A percentile compares a stretch with the other conserved stretches of the same genome.
Conservation (phyloP, 2,888 invertebrate species). For the Abrostola tripartita region DNA sequence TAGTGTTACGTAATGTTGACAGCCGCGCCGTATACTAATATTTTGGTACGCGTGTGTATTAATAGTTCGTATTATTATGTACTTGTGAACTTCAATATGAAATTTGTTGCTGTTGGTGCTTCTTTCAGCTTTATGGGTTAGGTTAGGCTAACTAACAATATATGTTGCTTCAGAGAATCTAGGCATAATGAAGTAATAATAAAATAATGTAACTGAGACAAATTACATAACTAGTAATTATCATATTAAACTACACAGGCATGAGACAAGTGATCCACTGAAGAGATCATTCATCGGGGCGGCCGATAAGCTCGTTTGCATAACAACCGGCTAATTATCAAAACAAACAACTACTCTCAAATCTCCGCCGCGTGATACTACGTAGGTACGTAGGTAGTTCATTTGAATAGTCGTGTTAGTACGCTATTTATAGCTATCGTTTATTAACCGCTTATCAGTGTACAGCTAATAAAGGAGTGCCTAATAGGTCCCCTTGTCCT, state of each 20-base stretch:
- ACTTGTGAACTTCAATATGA: too few relatives aligned
- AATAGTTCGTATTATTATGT: not conserved
- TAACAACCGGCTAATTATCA: not conserved
- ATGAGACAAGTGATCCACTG: not conserved
- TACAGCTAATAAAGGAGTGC: not conserved
- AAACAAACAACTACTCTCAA: not conserved
- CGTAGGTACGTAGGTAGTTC: constrained; percentile 1
- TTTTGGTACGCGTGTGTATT: not conserved
- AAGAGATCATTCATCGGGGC: not conserved
- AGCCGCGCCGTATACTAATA: not conserved
- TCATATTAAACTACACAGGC: too few relatives aligned
- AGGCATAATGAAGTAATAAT: too few relatives aligned
- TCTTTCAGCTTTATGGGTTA: too few relatives aligned
- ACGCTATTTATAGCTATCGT: constrained; percentile 3
- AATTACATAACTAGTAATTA: too few relatives aligned
- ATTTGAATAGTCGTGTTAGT: not conserved
- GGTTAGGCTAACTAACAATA: too few relatives aligned
- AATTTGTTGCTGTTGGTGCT: too few relatives aligned
- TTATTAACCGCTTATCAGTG: not conserved
- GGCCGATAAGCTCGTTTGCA: not conserved
- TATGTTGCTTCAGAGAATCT: too few relatives aligned
- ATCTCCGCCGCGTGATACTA: constrained; percentile 3
- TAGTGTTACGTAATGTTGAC: constrained; percentile 17
- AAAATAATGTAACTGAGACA: too few relatives aligned
- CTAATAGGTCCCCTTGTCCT: too few relatives aligned